Percentiles rank a stretch among this genome's conserved stretches.
phyloP scores from a whole-genome alignment of 2,113 vertebrate species.

The Phocoena sinus region DNA sequence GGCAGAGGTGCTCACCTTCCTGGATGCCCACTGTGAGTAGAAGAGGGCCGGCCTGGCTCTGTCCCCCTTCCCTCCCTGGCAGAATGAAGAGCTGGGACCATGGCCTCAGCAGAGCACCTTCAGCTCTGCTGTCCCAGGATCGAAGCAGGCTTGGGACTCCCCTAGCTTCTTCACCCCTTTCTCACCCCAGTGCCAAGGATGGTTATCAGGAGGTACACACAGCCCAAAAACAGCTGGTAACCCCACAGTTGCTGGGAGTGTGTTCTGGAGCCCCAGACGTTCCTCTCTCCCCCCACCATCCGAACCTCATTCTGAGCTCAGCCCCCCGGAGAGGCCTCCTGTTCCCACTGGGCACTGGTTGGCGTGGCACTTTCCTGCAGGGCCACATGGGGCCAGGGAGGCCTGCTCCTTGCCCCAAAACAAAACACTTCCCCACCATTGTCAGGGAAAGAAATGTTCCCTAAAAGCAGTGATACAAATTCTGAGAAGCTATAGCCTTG shows the following conservation, averaged over 20 bases:
- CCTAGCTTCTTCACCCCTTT: background rate
- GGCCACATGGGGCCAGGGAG: background rate
- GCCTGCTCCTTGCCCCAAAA: background rate
- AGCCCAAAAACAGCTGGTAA: background rate
- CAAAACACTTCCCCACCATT: background rate
- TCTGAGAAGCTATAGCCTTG: background rate
- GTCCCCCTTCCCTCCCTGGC: background rate
- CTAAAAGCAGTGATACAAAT: background rate
- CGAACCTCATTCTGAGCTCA: background rate
- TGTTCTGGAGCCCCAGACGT: background rate
- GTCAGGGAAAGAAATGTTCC: background rate
- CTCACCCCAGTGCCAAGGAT: background rate
- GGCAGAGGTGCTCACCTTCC: constrained; percentile 93
- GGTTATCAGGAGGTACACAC: background rate
- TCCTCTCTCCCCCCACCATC: rapidly evolving
- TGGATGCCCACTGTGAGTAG: constrained; percentile 90
- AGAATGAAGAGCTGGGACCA: background rate
- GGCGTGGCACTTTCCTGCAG: background rate
- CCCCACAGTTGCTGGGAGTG: background rate
- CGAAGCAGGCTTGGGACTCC: background rate
- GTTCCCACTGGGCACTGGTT: background rate
- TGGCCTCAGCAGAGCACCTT: background rate
- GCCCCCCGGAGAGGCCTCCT: background rate
- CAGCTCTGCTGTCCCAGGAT: background rate
- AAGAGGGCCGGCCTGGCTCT: background rate